A percentile compares a stretch with the other conserved stretches of the same genome.
Evolutionary conservation across 37 sponge, comb jelly and placozoan genomes (phyloP).

Genomic region (Amphimedon queenslandica): DNA sequence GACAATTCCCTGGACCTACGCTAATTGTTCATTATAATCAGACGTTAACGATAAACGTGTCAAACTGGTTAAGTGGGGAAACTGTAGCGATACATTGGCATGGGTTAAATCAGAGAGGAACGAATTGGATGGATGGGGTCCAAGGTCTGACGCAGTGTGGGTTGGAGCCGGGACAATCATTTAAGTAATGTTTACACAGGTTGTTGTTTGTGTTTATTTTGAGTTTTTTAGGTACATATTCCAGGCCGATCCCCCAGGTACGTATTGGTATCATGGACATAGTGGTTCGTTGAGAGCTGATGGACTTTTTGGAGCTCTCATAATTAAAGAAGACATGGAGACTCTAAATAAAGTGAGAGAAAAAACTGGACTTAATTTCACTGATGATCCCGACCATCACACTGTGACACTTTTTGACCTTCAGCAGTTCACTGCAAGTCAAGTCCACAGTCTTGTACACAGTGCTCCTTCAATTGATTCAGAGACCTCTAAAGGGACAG

Average conservation of each 20-base stretch:
- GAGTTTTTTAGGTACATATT: conserved; percentile 49
- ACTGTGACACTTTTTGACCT: conserved; percentile 33
- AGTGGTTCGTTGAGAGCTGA: conserved; percentile 55
- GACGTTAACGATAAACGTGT: conserved; percentile 28
- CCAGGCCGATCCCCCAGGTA: conserved; percentile 39
- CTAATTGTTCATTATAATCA: conserved; percentile 33
- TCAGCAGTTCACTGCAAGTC: background rate
- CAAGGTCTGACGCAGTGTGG: conserved; percentile 47
- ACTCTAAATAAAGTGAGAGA: background rate
- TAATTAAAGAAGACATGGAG: conserved; percentile 10
- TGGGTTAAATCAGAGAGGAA: conserved; percentile 37
- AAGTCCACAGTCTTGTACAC: background rate
- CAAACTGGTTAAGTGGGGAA: conserved; percentile 32
- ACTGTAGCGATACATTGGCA: conserved; percentile 66
- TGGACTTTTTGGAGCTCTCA: conserved; percentile 54
- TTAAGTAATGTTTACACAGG: too few relatives aligned
- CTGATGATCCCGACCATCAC: conserved; percentile 46
- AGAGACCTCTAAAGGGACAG: background rate
- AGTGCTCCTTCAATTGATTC: background rate
- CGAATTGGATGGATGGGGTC: conserved; percentile 66
- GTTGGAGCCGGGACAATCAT: conserved; percentile 11
- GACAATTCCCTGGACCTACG: conserved; percentile 44
- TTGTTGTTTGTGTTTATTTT: too few relatives aligned
- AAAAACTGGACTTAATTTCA: conserved; percentile 3
- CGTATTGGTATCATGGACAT: conserved; percentile 75